Base-by-base conservation (phyloP, 1,140 invertebrate species). In the Cyclargus thomasi region DNA sequence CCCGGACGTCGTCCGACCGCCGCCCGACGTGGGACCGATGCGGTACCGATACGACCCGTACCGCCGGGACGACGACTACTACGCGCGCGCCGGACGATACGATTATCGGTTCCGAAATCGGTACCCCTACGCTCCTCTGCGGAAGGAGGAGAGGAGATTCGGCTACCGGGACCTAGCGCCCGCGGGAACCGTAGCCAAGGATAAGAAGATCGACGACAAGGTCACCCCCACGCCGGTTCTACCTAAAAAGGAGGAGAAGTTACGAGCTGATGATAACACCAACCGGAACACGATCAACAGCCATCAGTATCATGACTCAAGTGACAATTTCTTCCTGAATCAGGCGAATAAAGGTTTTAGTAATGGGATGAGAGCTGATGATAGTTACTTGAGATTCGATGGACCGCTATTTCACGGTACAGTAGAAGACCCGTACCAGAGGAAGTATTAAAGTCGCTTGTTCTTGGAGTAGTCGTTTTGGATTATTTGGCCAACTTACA, bases 1-100 rank as follows among this genome's bases (percentile, higher is more conserved):
- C n/a, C 90, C 90, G 16, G 90, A 91, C 69, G 89, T 91, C 8
- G 86, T 90, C 10, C 76, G 90, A 8, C 86, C 87, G 35, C 90
- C 90, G 17, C 90, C 89, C 7, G 90, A 80, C 65, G 87, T 90
- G 11, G 87, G 87, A 23, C 74, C 23, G 29, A 76, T 88, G 55
- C 79, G 86, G 35, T 90, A 90, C 67, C 80, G 89, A 63, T 91
- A 90, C 67, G 88, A 90, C 66, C 85, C 87, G 22, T 90, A 90
- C 70, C 83, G 81, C 68, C 85, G 86, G 6, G 86, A 91, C 62
- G 89, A 90, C 22, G 89, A 91, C 62, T 80, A 84, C 47, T 79
- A 76, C 10, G 76, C 83, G 23, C 82, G 88, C 70, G 82, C 74
- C 63, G 84, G 85, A 39, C 77, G 88, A 57, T 88, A 88, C 53